Conservation (phyloP, 2,113 vertebrate genomes). For the Anarhynchus alexandrinus region DNA sequence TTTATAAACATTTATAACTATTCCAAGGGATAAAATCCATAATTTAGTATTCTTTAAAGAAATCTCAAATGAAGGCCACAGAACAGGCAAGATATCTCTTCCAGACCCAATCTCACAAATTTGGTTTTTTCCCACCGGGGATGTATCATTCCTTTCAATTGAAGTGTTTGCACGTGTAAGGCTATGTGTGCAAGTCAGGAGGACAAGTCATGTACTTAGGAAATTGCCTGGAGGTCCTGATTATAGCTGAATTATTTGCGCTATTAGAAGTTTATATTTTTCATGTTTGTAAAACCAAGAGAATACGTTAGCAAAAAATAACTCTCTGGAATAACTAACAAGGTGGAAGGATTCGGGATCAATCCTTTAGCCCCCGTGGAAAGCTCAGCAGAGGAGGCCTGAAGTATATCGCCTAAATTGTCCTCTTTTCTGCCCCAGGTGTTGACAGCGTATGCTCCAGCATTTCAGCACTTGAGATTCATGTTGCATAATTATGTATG, state of each 20-base stretch:
- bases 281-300: neutral
- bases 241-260: neutral
- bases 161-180: neutral
- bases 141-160: neutral
- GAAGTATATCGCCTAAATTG: neutral
- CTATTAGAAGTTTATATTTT: neutral
- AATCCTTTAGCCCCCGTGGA: neutral
- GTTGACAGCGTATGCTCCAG: neutral
- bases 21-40: neutral
- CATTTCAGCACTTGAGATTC: neutral
- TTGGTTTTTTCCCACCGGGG: neutral
- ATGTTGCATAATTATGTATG: neutral
- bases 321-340: neutral
- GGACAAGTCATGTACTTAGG: neutral
- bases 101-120: neutral
- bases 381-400: neutral
- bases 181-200: neutral
- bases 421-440: neutral
- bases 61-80: neutral
- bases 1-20: neutral
- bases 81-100: neutral
- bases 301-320: neutral
- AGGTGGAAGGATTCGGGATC: neutral
- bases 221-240: neutral
- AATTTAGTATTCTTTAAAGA: neutral